phyloP scores from a whole-genome alignment of 2,888 invertebrate genomes.

The Tetragonisca angustula region DNA sequence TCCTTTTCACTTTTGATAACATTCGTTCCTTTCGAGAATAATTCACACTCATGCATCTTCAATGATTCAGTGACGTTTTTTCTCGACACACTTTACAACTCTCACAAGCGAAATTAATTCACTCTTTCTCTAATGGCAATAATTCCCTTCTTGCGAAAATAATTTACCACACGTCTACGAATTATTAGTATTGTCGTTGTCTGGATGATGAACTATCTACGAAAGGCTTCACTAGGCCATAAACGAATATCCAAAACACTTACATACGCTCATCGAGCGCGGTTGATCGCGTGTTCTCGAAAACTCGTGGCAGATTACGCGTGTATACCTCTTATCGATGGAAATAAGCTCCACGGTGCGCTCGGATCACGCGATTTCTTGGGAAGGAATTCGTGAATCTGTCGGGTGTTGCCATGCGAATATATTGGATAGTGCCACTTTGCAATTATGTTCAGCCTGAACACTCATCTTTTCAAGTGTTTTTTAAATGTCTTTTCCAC shows the following conservation, averaged over 20 bases:
- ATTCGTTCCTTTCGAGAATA: not conserved
- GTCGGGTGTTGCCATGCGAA: not conserved
- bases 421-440: not conserved
- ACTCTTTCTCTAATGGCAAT: too few relatives aligned
- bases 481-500: too few relatives aligned
- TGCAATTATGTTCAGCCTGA: not conserved
- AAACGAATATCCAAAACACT: conserved; percentile 58
- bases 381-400: not conserved
- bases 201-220: conserved; percentile 44
- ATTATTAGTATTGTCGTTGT: not conserved
- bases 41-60: not conserved
- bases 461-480: not conserved
- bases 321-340: conserved; percentile 31
- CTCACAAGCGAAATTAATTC: not conserved
- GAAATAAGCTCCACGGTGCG: conserved; percentile 21
- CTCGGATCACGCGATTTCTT: conserved; percentile 23
- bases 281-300: conserved; percentile 56
- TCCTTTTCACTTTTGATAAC: not conserved
- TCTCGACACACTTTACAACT: not conserved
- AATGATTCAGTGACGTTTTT: not conserved
- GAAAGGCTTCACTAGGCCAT: conserved; percentile 7
- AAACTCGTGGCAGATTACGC: conserved; percentile 52
- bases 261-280: conserved; percentile 1
- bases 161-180: too few relatives aligned
- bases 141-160: too few relatives aligned